Base-by-base conservation (phyloP, 2,113 vertebrate species). In the Ranitomeya imitator region DNA sequence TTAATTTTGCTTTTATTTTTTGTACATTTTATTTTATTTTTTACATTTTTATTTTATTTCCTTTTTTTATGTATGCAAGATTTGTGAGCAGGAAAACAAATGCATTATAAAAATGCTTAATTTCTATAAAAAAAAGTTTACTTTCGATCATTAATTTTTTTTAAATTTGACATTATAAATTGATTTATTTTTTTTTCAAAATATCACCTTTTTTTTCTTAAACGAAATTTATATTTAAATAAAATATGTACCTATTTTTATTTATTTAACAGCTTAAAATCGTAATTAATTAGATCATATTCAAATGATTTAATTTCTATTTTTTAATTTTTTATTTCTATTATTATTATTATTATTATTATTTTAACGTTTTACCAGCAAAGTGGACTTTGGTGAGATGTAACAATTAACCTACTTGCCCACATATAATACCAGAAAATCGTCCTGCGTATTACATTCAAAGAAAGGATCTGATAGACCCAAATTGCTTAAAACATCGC, bases 401-500 rank as follows among this genome's bases (percentile, higher is more conserved):
- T 95, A 96, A 92, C 93, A 94, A 95, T 96, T 96, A 94, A 95
- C 95, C 95, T 95, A 93, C 93, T 93, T 94, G 95, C 92, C 94
- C 93, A 90, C 93, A 93, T 94, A 92, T 95, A 96, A 95, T 95
- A 91, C 93, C 94, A 95, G 93, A 96, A 95, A 96, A 95, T 94
- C 92, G 92, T 93, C 91, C 91, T 91, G 82, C 89, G 12, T 92
- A 94, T 95, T 94, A 94, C 90, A 94, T 93, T 96, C 95, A 96
- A 95, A 96, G 95, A 93, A 93, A 92, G 93, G 91, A 93, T 95
- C 94, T 95, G 95, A 96, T 96, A 94, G 94, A 93, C 93, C 92
- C 92, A 95, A 96, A 96, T 96, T 96, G 94, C 95, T 95, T 95
- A 95, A 96, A 96, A 96, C 95, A 95, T 95, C 94, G 91, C 90